These are phyloP conservation scores for Copidosoma floridanum DNA, from an alignment of 1,140 invertebrate genomes.

Conservation along the genomic window DNA sequence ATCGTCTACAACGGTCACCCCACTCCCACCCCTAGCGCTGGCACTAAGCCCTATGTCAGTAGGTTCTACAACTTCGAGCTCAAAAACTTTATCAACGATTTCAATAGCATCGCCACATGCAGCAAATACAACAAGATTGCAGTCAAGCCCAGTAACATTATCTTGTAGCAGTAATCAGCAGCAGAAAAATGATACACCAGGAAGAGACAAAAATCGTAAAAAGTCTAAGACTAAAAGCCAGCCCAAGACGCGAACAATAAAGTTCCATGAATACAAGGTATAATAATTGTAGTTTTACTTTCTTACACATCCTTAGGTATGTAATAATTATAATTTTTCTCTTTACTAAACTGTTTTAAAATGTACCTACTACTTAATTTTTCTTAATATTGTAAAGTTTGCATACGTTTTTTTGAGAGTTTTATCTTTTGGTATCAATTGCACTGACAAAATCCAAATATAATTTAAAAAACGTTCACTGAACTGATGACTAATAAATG, in stretches of 20 bases:
- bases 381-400: no score
- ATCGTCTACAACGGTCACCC: no score
- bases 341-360: no score
- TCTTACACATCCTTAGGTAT: no score
- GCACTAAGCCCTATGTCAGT: slow-evolving; percentile 64
- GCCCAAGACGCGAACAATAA: slow-evolving; percentile 87
- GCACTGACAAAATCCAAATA: no score
- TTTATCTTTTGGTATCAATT: no score
- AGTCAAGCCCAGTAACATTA: slow-evolving; percentile 54
- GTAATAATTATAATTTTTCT: no score
- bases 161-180: slow-evolving; percentile 32
- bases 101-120: slow-evolving; percentile 64
- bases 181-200: slow-evolving; percentile 65
- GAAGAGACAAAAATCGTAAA: slow-evolving; percentile 82
- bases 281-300: no score
- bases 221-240: slow-evolving; percentile 88
- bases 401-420: no score
- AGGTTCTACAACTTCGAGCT: slow-evolving; percentile 64
- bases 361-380: no score
- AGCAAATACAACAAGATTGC: slow-evolving; percentile 59
- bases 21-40: slow-evolving; percentile 56
- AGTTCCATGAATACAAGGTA: slow-evolving; percentile 96
- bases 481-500: no score
- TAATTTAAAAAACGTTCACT: no score
- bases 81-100: slow-evolving; percentile 68